Evolutionary conservation across 2,797 vertebrate genomes (phyloP).

Genomic region (Okamejei kenojei): DNA sequence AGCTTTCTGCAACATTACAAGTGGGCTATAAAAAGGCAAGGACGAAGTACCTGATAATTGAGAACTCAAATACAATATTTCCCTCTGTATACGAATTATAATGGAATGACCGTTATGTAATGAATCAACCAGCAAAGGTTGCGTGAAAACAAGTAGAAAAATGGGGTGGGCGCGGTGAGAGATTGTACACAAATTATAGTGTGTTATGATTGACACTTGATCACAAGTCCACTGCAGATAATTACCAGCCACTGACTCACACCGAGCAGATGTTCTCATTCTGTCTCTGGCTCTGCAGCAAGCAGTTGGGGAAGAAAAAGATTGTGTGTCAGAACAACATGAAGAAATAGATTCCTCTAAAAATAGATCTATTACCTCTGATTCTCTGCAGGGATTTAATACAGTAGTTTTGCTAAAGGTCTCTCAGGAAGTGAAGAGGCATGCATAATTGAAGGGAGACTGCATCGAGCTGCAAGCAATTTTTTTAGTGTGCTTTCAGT

Average conservation of each 20-base stretch:
- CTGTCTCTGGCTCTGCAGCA: not conserved
- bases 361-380: conserved; percentile 17
- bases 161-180: conserved; percentile 43
- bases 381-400: conserved; percentile 42
- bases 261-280: conserved; percentile 17
- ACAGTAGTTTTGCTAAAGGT: conserved; percentile 44
- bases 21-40: conserved; percentile 39
- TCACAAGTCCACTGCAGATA: conserved; percentile 46
- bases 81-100: conserved; percentile 41
- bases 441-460: not conserved
- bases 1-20: conserved; percentile 43
- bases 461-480: not conserved
- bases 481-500: no score
- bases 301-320: not conserved
- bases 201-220: conserved; percentile 45
- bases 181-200: conserved; percentile 44
- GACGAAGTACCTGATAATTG: conserved; percentile 44
- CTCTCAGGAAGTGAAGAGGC: not conserved
- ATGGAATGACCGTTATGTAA: conserved; percentile 44
- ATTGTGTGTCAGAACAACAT: not conserved
- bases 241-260: conserved; percentile 43
- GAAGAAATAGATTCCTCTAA: conserved; percentile 28
- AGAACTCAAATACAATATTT: conserved; percentile 43
- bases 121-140: conserved; percentile 46
- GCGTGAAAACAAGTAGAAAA: conserved; percentile 45